A percentile compares a stretch with the other conserved stretches of the same genome.
phyloP scores from a whole-genome alignment of 2,888 invertebrate species.

The Nymphalis polychloros region DNA sequence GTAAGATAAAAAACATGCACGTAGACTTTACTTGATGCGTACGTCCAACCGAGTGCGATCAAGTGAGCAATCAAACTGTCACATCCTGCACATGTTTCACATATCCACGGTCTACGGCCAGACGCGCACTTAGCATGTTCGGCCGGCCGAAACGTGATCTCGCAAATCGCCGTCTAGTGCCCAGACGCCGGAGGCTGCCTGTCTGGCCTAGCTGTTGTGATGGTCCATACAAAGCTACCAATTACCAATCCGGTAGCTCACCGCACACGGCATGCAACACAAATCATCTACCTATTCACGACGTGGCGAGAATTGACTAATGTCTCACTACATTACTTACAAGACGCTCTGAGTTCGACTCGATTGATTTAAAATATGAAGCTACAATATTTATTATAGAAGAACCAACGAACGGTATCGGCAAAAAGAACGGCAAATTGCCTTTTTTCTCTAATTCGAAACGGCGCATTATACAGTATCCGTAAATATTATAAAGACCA shows the following conservation, averaged over 20 bases:
- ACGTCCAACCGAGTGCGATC: constrained; percentile 9
- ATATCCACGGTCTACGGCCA: constrained; percentile 47
- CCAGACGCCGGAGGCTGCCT: constrained; percentile 70
- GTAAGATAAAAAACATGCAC: constrained; percentile 14
- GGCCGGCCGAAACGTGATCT: constrained; percentile 77
- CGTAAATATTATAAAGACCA: constrained; percentile 25
- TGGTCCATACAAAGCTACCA: constrained; percentile 65
- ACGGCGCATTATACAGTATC: constrained; percentile 20
- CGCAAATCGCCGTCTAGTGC: constrained; percentile 63
- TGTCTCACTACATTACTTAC: background rate
- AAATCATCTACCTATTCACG: constrained; percentile 12
- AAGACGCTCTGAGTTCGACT: background rate
- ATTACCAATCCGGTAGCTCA: constrained; percentile 55
- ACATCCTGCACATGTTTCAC: constrained; percentile 40
- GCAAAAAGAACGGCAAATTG: constrained; percentile 3
- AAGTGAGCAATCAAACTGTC: constrained; percentile 39
- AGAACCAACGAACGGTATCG: constrained; percentile 6
- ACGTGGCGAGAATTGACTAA: constrained; percentile 15
- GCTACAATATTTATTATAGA: background rate
- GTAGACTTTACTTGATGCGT: constrained; percentile 17
- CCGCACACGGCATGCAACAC: constrained; percentile 24
- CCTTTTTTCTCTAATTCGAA: constrained; percentile 3
- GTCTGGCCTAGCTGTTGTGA: constrained; percentile 61
- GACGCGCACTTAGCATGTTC: constrained; percentile 77
- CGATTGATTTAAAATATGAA: constrained; percentile 4